These are phyloP conservation scores for Eurystomus gularis DNA, from an alignment of 2,113 vertebrate genomes.

Conservation along the genomic window DNA sequence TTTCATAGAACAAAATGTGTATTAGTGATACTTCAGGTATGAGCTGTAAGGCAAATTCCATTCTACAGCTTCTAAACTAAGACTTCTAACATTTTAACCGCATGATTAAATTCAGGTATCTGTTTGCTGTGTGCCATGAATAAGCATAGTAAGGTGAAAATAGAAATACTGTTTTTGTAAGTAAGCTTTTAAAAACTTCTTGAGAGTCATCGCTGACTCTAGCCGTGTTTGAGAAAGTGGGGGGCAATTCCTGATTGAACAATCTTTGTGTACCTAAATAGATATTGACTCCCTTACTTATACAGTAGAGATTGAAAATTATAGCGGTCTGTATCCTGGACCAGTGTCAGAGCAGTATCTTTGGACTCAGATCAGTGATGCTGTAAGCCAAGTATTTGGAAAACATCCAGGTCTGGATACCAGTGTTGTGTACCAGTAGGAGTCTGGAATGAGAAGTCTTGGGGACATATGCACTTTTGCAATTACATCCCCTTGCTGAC, in stretches of 20 bases:
- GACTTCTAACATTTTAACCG: neutral
- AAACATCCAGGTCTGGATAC: neutral
- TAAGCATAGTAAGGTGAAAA: neutral
- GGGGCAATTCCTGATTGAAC: neutral
- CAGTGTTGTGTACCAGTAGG: neutral
- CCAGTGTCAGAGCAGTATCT: neutral
- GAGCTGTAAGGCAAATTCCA: neutral
- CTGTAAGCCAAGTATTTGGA: neutral
- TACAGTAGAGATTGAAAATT: neutral
- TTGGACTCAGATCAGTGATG: neutral
- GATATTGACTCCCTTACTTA: neutral
- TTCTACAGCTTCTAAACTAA: neutral
- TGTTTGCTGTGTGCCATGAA: neutral
- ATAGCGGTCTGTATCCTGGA: neutral
- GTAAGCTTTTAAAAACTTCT: neutral
- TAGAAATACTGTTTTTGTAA: neutral
- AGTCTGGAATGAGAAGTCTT: neutral
- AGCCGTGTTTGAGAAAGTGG: neutral
- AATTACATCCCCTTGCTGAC: rapidly evolving
- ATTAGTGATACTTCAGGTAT: neutral
- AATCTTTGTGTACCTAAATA: neutral
- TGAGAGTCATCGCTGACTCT: neutral
- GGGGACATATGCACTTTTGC: rapidly evolving
- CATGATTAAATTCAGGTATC: neutral
- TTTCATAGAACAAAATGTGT: neutral